These are phyloP conservation scores for Drosophila gunungcola DNA, from an alignment of 1,140 invertebrate species.

Conservation along the genomic window DNA sequence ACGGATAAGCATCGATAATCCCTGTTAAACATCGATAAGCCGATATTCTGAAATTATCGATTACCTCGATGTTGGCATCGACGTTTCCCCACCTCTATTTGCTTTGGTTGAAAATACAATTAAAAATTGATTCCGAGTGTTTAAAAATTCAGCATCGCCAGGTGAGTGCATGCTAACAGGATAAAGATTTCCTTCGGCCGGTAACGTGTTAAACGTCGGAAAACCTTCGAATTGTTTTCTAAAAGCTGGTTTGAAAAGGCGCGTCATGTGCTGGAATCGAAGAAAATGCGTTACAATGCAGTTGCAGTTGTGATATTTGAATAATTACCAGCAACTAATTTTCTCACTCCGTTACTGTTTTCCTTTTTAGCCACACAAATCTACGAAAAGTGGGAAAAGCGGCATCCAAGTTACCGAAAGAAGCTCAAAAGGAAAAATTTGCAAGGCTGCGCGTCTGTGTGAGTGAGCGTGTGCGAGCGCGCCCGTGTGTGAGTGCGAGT, in stretches of 20 bases:
- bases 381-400: conserved; percentile 47
- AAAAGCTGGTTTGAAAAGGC: conserved; percentile 59
- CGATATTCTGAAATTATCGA: not conserved
- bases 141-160: conserved; percentile 63
- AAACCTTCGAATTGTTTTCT: not conserved
- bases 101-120: conserved; percentile 72
- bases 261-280: conserved; percentile 56
- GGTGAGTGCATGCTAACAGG: conserved; percentile 46
- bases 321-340: conserved; percentile 10
- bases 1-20: too few relatives aligned
- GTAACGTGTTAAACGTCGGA: conserved; percentile 16
- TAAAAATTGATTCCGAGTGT: conserved; percentile 71
- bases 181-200: conserved; percentile 34
- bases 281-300: conserved; percentile 43
- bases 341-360: conserved; percentile 20
- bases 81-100: conserved; percentile 19
- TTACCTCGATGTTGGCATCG: not conserved
- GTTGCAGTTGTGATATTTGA: conserved; percentile 23
- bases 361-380: conserved; percentile 25
- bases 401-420: conserved; percentile 66
- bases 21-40: too few relatives aligned
- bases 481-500: conserved; percentile 39
- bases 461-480: conserved; percentile 33
- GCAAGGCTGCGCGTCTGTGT: conserved; percentile 64
- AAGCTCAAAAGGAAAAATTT: conserved; percentile 73